A percentile compares a stretch with the other conserved stretches of the same genome.
Conservation (phyloP, 64 coral and sea anemone species). For the Anthopleura sola region DNA sequence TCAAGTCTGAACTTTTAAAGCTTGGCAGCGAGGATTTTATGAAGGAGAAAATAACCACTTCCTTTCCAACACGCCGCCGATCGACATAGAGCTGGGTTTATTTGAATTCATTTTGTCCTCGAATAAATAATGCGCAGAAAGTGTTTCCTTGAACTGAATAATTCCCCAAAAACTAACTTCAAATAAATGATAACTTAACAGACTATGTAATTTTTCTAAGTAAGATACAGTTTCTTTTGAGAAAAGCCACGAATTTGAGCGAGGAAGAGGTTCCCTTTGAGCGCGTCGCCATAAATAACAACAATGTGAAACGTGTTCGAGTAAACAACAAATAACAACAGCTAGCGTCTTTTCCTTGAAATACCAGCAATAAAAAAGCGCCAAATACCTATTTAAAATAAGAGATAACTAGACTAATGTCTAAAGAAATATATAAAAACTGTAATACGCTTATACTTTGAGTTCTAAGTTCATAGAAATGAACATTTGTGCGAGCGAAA, state of each 20-base stretch:
- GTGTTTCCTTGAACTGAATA: constrained; percentile 33
- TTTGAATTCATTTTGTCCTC: constrained; percentile 58
- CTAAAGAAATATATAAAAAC: neutral
- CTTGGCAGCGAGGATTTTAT: neutral
- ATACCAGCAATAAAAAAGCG: constrained; percentile 21
- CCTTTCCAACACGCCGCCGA: constrained; percentile 8
- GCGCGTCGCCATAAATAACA: constrained; percentile 69
- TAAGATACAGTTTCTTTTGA: constrained; percentile 13
- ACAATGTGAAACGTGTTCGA: constrained; percentile 51
- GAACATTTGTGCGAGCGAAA: constrained; percentile 24
- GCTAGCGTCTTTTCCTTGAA: constrained; percentile 42
- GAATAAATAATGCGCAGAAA: constrained; percentile 42
- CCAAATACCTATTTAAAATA: constrained; percentile 18
- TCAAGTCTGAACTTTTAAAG: neutral
- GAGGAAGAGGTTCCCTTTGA: constrained; percentile 17
- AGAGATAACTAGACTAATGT: constrained; percentile 19
- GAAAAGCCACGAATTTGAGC: neutral
- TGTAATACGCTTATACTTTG: neutral
- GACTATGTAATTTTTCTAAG: neutral
- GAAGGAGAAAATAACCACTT: neutral
- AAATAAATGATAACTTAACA: constrained; percentile 33
- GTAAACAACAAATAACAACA: constrained; percentile 80
- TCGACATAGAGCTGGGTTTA: constrained; percentile 42
- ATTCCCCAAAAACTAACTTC: constrained; percentile 22
- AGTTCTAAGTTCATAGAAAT: neutral